Conservation (phyloP, 2,797 vertebrate genomes). For the Chaetophractus vellerosus region DNA sequence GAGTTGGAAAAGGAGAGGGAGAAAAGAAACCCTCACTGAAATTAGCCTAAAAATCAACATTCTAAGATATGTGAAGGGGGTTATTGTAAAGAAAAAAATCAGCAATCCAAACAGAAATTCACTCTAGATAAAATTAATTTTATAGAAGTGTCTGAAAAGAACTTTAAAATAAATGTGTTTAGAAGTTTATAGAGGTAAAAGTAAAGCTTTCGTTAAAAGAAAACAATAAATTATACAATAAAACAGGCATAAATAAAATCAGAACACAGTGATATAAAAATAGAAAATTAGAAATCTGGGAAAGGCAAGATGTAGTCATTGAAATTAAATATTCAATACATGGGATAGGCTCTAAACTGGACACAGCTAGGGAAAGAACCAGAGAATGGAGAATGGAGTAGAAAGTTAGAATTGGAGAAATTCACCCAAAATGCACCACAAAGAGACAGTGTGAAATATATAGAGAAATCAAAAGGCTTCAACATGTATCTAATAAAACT, state of each 20-base stretch:
- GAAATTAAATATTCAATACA: conserved; percentile 33
- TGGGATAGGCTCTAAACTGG: neutral
- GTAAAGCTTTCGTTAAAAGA: conserved; percentile 54
- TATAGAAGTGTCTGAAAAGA: neutral
- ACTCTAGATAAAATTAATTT: conserved; percentile 42
- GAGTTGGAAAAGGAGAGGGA: neutral
- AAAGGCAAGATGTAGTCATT: neutral
- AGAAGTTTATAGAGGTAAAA: conserved; percentile 33
- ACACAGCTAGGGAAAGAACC: neutral
- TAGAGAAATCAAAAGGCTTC: neutral
- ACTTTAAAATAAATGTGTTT: conserved; percentile 49
- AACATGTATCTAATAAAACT: conserved; percentile 25
- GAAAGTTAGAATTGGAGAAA: conserved; percentile 10
- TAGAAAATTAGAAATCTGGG: conserved; percentile 28
- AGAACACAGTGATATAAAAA: neutral
- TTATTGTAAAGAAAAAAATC: conserved; percentile 41
- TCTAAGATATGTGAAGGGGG: neutral
- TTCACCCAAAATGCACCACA: conserved; percentile 38
- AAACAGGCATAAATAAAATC: conserved; percentile 22
- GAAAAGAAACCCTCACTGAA: conserved; percentile 1
- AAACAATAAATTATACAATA: conserved; percentile 31
- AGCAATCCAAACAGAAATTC: conserved; percentile 41
- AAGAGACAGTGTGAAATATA: neutral
- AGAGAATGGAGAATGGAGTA: neutral
- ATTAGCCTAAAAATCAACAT: conserved; percentile 36